Base-by-base conservation (phyloP, 1,140 invertebrate species). In the Dendroctonus ponderosae region DNA sequence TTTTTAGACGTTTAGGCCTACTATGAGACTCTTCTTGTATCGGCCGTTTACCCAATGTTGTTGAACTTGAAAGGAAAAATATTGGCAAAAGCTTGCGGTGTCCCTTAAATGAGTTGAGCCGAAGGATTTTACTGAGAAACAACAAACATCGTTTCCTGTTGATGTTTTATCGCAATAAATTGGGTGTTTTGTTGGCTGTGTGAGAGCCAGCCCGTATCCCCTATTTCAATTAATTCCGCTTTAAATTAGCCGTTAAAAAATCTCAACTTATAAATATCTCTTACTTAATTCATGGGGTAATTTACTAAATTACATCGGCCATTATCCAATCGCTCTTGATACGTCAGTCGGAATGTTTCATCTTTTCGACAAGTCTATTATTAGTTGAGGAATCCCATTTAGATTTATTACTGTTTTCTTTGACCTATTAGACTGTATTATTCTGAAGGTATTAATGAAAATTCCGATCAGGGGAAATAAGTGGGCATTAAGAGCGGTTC, bases 311-410 rank as follows among this genome's bases (percentile, higher is more conserved):
- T 60, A 60, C 44, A 12, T 49, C 37, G 58, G 43, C 58, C 42
- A 60, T 60, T 60, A 60, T 60, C 58, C 58, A 60, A 60, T 60
- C 43, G 58, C 58, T 40, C 38, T 6, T 44, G 58, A 60, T 60
- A 44, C 58, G 58, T 60, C 58, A 60, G 58, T 49, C 58, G 58
- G 58, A 14, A 60, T 60, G 58, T 60, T 60, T 60, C 58, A 60
- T 60, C 43, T 60, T 58, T 60, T 60, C 58, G 38, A 60, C 44
- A 60, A 60, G 58, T 60, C 58, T 60, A 60, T 60, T 60, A 60
- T 60, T 60, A 60, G 58, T 60, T 11, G 0, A 39, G 39, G 58
- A 60, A 60, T 60, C 50, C 58, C 48, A 49, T 60, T 49, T 42
- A 40, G 46, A 48, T 60, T 60, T 60, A 60, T 60, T 26, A 50